Evolutionary conservation across 2,797 vertebrate species (phyloP).

Genomic region (Sebastes jordani): DNA sequence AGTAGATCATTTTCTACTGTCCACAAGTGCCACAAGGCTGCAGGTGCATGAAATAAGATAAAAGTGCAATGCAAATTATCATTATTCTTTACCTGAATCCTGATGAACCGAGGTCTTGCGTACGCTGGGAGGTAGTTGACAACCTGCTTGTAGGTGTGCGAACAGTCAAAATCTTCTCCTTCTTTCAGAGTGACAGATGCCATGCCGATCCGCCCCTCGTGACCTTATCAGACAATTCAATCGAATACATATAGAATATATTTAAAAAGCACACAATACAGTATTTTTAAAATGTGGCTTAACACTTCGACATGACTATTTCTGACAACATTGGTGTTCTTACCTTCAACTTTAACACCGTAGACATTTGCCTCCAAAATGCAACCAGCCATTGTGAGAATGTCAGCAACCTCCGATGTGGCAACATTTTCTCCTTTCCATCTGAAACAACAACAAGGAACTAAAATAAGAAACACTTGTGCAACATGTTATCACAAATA

Average conservation of each 20-base stretch:
- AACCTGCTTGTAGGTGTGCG: constrained; percentile 78
- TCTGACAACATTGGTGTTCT: background rate
- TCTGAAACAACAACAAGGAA: constrained; percentile 60
- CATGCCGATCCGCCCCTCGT: constrained; percentile 92
- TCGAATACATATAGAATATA: background rate
- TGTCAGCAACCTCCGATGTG: constrained; percentile 89
- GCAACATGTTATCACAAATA: background rate
- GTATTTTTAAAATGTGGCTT: background rate
- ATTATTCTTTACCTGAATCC: constrained; percentile 83
- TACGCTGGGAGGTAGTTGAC: constrained; percentile 85
- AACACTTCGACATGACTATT: background rate
- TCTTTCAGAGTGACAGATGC: constrained; percentile 84
- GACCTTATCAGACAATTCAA: constrained; percentile 72
- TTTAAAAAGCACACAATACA: background rate
- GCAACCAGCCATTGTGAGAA: constrained; percentile 80
- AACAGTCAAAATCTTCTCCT: constrained; percentile 83
- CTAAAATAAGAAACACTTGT: background rate
- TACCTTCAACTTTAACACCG: constrained; percentile 90
- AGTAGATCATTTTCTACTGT: background rate
- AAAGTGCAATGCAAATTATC: background rate
- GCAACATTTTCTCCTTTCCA: constrained; percentile 98
- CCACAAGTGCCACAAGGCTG: background rate
- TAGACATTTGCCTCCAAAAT: constrained; percentile 90
- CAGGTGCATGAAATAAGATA: background rate
- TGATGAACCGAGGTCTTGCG: constrained; percentile 87